These are phyloP conservation scores for Girardia tigrina DNA, from an alignment of 2,888 invertebrate species.

Conservation along the genomic window DNA sequence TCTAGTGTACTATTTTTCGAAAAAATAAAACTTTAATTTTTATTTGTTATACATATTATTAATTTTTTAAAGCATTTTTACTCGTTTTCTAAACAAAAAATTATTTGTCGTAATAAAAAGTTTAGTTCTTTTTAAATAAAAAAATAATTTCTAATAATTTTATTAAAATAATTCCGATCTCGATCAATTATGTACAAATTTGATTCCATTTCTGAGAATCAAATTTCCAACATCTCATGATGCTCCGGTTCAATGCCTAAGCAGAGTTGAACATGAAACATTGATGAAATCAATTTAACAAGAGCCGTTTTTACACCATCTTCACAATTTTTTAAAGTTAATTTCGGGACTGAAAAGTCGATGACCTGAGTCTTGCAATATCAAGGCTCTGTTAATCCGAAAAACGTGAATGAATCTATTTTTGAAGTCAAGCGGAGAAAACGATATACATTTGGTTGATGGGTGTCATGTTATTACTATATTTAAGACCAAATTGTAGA, in stretches of 20 bases:
- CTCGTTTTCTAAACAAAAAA: no score
- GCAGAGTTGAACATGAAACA: slow-evolving; percentile 43
- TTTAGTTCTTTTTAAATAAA: no score
- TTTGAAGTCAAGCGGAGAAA: slow-evolving; percentile 77
- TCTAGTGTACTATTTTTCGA: no score
- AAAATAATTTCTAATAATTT: no score
- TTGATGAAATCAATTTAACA: slow-evolving; percentile 43
- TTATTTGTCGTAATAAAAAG: no score
- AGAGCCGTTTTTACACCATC: slow-evolving; percentile 43
- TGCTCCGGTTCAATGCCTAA: slow-evolving; percentile 44
- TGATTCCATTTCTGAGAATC: slow-evolving; percentile 56
- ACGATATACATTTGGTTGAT: slow-evolving; percentile 63
- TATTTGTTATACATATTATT: no score
- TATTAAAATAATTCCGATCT: slow-evolving; percentile 53
- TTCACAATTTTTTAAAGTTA: slow-evolving; percentile 42
- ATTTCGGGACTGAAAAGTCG: slow-evolving; percentile 39
- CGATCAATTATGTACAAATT: slow-evolving; percentile 51
- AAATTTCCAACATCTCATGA: slow-evolving; percentile 73
- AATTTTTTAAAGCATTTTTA: no score
- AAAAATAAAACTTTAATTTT: no score
- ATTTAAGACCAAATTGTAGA: no score
- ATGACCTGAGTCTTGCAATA: slow-evolving; percentile 40
- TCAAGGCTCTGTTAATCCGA: slow-evolving; percentile 40
- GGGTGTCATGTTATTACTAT: no score
- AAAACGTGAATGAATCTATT: slow-evolving; percentile 44